Conservation (phyloP, 1,140 invertebrate species). For the Archivesica marissinica region DNA sequence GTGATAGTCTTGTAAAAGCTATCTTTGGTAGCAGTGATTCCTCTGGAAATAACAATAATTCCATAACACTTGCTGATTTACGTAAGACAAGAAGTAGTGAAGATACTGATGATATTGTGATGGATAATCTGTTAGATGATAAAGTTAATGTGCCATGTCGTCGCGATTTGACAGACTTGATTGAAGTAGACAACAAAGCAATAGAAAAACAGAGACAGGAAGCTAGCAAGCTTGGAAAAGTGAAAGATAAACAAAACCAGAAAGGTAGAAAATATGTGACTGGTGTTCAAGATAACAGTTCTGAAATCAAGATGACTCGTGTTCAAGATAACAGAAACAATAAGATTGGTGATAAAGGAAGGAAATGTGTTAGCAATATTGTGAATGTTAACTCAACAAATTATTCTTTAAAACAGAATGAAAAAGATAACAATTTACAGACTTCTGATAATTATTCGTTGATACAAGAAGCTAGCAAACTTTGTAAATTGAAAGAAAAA, state of each 20-base stretch:
- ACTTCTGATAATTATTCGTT: too few relatives aligned
- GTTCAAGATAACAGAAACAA: too few relatives aligned
- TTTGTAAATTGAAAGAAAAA: too few relatives aligned
- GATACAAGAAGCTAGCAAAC: too few relatives aligned
- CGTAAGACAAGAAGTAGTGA: conserved; percentile 29
- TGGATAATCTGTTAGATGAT: not conserved
- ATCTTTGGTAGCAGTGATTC: conserved; percentile 20
- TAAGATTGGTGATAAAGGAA: too few relatives aligned
- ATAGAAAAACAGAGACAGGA: not conserved
- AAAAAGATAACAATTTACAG: too few relatives aligned
- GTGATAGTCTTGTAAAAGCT: conserved; percentile 11
- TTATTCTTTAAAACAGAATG: too few relatives aligned
- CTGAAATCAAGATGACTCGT: too few relatives aligned
- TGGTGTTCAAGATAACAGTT: too few relatives aligned
- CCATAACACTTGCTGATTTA: conserved; percentile 20
- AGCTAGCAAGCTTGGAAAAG: not conserved
- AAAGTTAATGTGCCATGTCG: not conserved
- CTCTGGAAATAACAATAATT: conserved; percentile 11
- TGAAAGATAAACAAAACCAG: not conserved
- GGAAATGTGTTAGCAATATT: too few relatives aligned
- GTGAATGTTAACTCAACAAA: too few relatives aligned
- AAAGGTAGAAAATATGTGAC: not conserved
- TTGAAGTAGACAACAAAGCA: not conserved
- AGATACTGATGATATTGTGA: conserved; percentile 29
- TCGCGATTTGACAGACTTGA: not conserved